These are phyloP conservation scores for Diuraphis noxia DNA, from an alignment of 1,140 invertebrate genomes.

Conservation along the genomic window DNA sequence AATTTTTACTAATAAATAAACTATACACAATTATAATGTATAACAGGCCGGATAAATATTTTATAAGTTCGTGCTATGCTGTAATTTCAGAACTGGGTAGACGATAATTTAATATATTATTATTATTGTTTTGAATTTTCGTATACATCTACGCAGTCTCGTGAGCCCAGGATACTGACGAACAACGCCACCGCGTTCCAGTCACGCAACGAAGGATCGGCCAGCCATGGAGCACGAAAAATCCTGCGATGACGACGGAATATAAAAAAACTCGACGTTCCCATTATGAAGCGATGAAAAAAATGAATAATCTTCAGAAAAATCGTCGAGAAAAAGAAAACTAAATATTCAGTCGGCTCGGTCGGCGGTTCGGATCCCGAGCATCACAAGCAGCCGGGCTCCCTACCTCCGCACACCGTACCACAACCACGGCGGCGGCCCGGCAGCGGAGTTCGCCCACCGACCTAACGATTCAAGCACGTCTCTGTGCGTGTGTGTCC, in stretches of 20 bases:
- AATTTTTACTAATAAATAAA: background rate
- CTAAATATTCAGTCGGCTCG: constrained; percentile 35
- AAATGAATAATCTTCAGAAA: background rate
- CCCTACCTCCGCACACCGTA: constrained; percentile 31
- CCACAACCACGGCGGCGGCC: constrained; percentile 53
- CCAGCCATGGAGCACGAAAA: background rate
- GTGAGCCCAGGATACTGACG: background rate
- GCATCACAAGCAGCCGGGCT: constrained; percentile 50
- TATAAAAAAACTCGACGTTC: background rate
- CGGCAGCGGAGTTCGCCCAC: constrained; percentile 42
- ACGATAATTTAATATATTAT: background rate
- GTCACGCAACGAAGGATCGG: background rate
- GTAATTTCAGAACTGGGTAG: background rate
- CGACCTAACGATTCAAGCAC: constrained; percentile 44
- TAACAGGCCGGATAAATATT: background rate
- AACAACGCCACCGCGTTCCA: background rate
- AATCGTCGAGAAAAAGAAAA: background rate
- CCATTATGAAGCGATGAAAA: background rate
- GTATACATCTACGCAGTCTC: background rate
- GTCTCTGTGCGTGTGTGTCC: constrained; percentile 40
- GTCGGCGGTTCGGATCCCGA: constrained; percentile 54
- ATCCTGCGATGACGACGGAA: background rate
- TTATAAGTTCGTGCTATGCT: background rate
- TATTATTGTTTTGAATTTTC: constrained; percentile 5
- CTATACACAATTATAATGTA: background rate